These are phyloP conservation scores for Urocyon cinereoargenteus DNA, from an alignment of 2,797 vertebrate genomes.

Conservation along the genomic window DNA sequence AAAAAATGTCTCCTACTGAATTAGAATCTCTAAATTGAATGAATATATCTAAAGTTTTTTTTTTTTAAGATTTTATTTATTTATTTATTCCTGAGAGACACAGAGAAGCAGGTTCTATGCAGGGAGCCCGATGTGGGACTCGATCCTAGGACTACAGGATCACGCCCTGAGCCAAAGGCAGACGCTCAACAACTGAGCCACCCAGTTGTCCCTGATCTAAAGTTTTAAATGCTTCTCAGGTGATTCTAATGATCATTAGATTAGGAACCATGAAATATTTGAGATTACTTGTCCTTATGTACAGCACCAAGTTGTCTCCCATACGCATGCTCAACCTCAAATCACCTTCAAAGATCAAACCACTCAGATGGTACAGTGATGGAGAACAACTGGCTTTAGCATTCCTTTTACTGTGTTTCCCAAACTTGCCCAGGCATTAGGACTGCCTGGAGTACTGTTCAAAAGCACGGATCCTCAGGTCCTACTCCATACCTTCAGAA, in stretches of 20 bases:
- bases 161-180: too few species aligned
- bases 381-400: neutral
- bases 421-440: neutral
- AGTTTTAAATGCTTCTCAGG: conserved; percentile 25
- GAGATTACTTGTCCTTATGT: neutral
- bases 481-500: neutral
- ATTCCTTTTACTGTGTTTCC: neutral
- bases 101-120: too few species aligned
- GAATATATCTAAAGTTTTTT: neutral
- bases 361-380: neutral
- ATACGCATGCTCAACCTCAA: neutral
- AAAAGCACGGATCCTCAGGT: neutral
- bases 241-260: neutral
- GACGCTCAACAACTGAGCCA: too few species aligned
- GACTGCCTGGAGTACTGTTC: neutral
- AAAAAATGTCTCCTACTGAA: neutral
- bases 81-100: too few species aligned
- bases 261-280: neutral
- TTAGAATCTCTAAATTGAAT: conserved; percentile 43
- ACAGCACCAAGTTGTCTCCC: neutral
- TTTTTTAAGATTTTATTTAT: too few species aligned
- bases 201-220: neutral
- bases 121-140: too few species aligned
- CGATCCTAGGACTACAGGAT: too few species aligned
- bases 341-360: neutral